A percentile compares a stretch with the other conserved stretches of the same genome.
These are phyloP conservation scores for Acipenser transmontanus DNA, from an alignment of 2,797 vertebrate species.

Conservation along the genomic window DNA sequence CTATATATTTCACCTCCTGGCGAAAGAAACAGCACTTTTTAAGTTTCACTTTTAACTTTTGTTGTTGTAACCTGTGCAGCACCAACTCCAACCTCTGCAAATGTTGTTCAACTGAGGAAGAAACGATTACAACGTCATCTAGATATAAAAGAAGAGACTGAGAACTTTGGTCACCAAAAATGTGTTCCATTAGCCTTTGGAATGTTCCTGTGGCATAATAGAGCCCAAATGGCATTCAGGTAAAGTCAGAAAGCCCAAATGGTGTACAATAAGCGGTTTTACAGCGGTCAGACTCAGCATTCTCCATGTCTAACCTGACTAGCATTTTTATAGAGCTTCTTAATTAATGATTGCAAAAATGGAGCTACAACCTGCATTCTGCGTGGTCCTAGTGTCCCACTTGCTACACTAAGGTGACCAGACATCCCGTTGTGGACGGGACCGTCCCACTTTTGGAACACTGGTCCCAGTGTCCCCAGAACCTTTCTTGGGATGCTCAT, in stretches of 20 bases:
- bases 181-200: constrained; percentile 2
- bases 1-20: background rate
- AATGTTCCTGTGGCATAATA: background rate
- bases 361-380: too few species aligned
- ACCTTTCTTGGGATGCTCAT: too few species aligned
- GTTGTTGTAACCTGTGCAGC: background rate
- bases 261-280: background rate
- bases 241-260: constrained; percentile 3
- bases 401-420: too few species aligned
- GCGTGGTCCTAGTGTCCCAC: too few species aligned
- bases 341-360: too few species aligned
- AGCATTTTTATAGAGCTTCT: too few species aligned
- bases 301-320: too few species aligned
- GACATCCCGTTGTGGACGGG: too few species aligned
- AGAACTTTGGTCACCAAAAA: constrained; percentile 17
- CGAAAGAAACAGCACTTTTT: background rate
- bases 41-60: constrained; percentile 6
- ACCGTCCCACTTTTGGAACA: too few species aligned
- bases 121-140: constrained; percentile 6
- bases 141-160: constrained; percentile 12
- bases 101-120: background rate
- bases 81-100: constrained; percentile 1
- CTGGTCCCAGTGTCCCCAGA: too few species aligned
- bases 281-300: too few species aligned
- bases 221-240: background rate